These are phyloP conservation scores for Grallaria varia DNA, from an alignment of 2,113 vertebrate genomes.

Conservation along the genomic window DNA sequence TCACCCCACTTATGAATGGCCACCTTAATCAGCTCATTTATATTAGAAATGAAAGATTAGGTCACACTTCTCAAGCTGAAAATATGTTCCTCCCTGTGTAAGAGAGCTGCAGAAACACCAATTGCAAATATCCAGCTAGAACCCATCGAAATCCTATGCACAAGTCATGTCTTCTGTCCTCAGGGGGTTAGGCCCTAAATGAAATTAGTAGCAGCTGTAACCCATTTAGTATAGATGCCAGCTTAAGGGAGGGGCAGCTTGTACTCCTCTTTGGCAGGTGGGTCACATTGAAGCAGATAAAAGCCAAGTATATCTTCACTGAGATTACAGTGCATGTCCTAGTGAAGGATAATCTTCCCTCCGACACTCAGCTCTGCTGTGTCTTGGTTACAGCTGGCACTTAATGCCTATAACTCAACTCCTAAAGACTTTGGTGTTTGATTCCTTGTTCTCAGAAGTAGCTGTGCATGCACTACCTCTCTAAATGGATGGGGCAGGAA, in stretches of 20 bases:
- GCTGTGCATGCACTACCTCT: not conserved
- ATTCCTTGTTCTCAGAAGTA: not conserved
- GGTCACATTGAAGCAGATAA: not conserved
- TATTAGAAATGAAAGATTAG: not conserved
- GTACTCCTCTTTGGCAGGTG: not conserved
- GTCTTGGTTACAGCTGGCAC: not conserved
- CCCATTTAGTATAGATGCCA: not conserved
- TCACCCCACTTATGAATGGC: not conserved
- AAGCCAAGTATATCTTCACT: not conserved
- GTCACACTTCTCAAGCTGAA: not conserved
- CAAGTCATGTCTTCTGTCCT: not conserved
- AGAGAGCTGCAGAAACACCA: not conserved
- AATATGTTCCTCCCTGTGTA: not conserved
- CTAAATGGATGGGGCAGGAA: not conserved
- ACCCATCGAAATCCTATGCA: not conserved
- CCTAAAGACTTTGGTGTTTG: not conserved
- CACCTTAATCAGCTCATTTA: not conserved
- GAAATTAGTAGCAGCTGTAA: conserved; percentile 25
- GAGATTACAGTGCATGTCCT: not conserved
- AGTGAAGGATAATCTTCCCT: not conserved
- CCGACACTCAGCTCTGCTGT: not conserved
- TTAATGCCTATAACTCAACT: not conserved
- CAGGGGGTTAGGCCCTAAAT: not conserved
- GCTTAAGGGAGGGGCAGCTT: not conserved
- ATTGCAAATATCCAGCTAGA: not conserved